Evolutionary conservation across 2,113 vertebrate species (phyloP), one percentile per base, ranked within the genome.

Genomic region (Vimba vimba): DNA sequence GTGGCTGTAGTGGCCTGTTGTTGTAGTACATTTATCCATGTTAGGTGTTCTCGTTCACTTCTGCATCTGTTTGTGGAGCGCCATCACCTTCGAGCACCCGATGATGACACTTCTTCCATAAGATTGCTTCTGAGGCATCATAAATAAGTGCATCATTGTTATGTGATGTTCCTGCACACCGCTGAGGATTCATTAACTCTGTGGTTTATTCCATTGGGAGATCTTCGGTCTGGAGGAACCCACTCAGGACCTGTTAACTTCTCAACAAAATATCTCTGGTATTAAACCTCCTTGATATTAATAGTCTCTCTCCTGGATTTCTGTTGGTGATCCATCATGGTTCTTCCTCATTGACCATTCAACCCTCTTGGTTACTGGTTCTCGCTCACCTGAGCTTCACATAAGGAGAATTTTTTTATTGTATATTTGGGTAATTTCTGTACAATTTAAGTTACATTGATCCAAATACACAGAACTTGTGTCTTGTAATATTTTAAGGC

Each of bases 141-240:
- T 80, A 80, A 80, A 64, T 80, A 59, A 80, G 57, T 19, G 78
- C 3, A 25, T 43, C 3, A 39, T 80, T 64, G 23, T 80, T 79
- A 52, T 4, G 8, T 39, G 52, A 79, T 79, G 50, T 78, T 62
- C 57, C 43, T 30, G 13, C 27, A 52, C 59, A 68, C 75, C 74
- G 2, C 2, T 78, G 84, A 78, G 74, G 17, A 85, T 85, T 85
- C 75, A 85, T 85, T 85, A 85, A 64, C 9, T 47, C 59, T 19
- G 17, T 64, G 30, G 76, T 85, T 68, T 66, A 25, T 55, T 52
- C 75, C 75, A 0, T 33, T 55, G 75, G 75, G 75, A 77, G 15
- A 55, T 55, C 17, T 55, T 64, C 30, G 17, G 43, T 68, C 59
- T 39, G 60, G 36, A 79, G 50, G 23, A 79, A 64, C 36, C 75